phyloP scores from a whole-genome alignment of 2,113 vertebrate species.

The Actenoides lindsayi region DNA sequence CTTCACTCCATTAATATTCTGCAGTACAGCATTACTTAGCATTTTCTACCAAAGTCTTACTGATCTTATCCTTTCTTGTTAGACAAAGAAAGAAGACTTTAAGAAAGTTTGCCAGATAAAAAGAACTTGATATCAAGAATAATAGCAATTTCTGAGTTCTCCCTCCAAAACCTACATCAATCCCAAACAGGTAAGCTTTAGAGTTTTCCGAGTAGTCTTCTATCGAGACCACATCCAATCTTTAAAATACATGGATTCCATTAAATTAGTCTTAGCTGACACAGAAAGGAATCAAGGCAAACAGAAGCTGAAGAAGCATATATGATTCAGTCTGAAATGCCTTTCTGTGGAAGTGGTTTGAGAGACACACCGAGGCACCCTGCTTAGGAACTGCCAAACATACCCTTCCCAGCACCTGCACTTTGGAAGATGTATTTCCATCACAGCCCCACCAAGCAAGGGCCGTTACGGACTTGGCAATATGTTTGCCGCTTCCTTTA shows the following conservation, averaged over 20 bases:
- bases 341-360: background rate
- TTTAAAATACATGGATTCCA: background rate
- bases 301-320: background rate
- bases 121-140: background rate
- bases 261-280: background rate
- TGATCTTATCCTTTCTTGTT: background rate
- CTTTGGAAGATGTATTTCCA: background rate
- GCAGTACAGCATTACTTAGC: background rate
- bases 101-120: background rate
- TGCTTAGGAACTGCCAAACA: background rate
- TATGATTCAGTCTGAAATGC: background rate
- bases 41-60: background rate
- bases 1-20: background rate
- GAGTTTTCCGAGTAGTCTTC: background rate
- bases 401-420: background rate
- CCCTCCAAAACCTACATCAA: background rate
- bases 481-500: background rate
- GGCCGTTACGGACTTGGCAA: background rate
- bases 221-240: background rate
- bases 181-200: background rate
- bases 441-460: background rate
- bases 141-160: background rate
- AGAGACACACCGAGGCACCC: background rate
- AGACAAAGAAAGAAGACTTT: background rate
- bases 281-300: background rate